Conservation (phyloP, 53 echinoderm and acorn worm genomes). For the Zoroaster sp. region DNA sequence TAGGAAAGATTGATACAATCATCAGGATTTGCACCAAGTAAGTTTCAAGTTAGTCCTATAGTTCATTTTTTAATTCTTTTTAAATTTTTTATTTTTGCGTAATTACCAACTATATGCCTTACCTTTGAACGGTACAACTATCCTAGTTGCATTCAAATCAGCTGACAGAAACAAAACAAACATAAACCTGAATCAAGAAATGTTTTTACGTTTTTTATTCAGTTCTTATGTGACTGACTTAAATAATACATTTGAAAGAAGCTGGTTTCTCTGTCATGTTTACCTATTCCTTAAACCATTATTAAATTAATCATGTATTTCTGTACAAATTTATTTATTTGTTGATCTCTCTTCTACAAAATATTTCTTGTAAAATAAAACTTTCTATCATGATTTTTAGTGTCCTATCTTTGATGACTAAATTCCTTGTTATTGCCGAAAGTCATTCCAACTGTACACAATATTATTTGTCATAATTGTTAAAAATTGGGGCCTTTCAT, state of each 20-base stretch:
- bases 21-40: too few relatives aligned
- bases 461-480: neutral
- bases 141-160: too few relatives aligned
- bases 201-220: slow-evolving; percentile 21
- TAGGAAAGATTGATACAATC: too few relatives aligned
- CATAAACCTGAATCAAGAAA: neutral
- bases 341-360: neutral
- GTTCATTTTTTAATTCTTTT: too few relatives aligned
- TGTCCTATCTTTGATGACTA: neutral
- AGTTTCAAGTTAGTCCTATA: too few relatives aligned
- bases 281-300: slow-evolving; percentile 26
- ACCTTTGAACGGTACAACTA: too few relatives aligned
- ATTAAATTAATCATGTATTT: slow-evolving; percentile 14
- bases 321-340: slow-evolving; percentile 6
- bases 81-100: too few relatives aligned
- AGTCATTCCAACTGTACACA: neutral
- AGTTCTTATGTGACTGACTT: slow-evolving; percentile 11
- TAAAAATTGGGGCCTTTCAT: neutral
- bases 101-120: too few relatives aligned
- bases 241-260: slow-evolving; percentile 36
- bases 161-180: neutral
- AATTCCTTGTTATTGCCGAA: neutral
- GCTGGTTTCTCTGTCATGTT: neutral
- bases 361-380: slow-evolving; percentile 23
- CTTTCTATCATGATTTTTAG: neutral